Evolutionary conservation across 2,888 invertebrate species (phyloP), one percentile per base, ranked within the genome.

Genomic region (Acholoe squamosa): DNA sequence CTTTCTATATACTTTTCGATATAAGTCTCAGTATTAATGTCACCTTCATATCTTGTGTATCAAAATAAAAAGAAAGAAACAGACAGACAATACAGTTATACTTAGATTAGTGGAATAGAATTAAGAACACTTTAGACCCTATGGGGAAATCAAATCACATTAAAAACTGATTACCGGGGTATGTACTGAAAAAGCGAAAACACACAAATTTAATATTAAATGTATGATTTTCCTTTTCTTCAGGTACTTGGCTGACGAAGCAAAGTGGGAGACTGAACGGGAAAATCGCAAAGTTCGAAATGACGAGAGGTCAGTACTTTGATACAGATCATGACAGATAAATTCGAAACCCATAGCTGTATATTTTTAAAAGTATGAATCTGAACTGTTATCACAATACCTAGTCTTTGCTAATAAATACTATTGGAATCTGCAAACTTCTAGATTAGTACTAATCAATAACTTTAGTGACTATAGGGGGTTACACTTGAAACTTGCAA

Each of bases 231-330:
- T 28, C 10, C 28, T 34, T 14, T 61, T n/a, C 3, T 7, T 1
- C 5, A 88, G 88, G 88, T 88, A 88, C 31, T 16, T 19, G 31
- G 56, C 54, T 34, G 88, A 88, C n/a, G 88, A 88, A 25, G 88
- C 54, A 28, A 88, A 88, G 51, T 88, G 88, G 88, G 88, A 88
- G 19, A n/a, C 12, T 22, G 54, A 88, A n/a, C 34, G 56, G 7
- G n/a, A 52, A 28, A 31, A 25, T 28, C 54, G 88, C 19, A 52
- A 88, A 31, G 7, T 19, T 3, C 52, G 56, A 28, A 56, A 52
- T 31, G 88, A 88, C 10, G 88, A 88, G 31, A 88, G 88, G 88
- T 88, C 16, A n/a, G 84, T 84, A 61, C 5, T n/a, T n/a, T n/a
- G 1, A 7, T 61, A 61, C 61, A 61, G 5, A 61, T 61, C 3